These are phyloP conservation scores for Gymnocypris eckloni DNA, from an alignment of 2,797 vertebrate species.

Conservation along the genomic window DNA sequence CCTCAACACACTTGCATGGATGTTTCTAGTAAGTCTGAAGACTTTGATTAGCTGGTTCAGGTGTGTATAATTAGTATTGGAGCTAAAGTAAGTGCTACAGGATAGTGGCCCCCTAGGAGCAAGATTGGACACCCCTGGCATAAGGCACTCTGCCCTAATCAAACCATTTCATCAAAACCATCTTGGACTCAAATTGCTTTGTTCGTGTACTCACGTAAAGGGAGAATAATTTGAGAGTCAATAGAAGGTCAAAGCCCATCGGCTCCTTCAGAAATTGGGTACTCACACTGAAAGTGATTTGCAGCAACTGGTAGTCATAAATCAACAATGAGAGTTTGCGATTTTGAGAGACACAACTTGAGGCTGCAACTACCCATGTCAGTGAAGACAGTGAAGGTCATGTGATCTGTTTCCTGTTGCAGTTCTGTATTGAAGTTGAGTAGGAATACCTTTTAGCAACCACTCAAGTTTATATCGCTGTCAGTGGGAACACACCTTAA, in stretches of 20 bases:
- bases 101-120: neutral
- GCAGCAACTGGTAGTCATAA: neutral
- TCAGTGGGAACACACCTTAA: slow-evolving; percentile 22
- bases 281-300: slow-evolving; percentile 23
- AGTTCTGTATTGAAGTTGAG: neutral
- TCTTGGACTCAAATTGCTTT: slow-evolving; percentile 60
- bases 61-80: neutral
- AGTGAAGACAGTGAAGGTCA: slow-evolving; percentile 27
- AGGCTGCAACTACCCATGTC: neutral
- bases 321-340: neutral
- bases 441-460: neutral
- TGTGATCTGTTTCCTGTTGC: slow-evolving; percentile 12
- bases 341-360: slow-evolving; percentile 14
- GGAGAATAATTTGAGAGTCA: slow-evolving; percentile 42
- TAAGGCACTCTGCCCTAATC: slow-evolving; percentile 76
- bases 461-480: slow-evolving; percentile 15
- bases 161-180: slow-evolving; percentile 50
- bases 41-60: slow-evolving; percentile 4
- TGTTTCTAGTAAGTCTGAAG: neutral
- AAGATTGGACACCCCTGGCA: neutral
- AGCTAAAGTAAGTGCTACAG: neutral
- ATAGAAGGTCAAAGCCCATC: slow-evolving; percentile 8
- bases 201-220: slow-evolving; percentile 64
- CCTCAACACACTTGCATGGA: neutral
- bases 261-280: neutral